phyloP scores from a whole-genome alignment of 2,797 vertebrate genomes.

The Enteromius thamalakanensis region DNA sequence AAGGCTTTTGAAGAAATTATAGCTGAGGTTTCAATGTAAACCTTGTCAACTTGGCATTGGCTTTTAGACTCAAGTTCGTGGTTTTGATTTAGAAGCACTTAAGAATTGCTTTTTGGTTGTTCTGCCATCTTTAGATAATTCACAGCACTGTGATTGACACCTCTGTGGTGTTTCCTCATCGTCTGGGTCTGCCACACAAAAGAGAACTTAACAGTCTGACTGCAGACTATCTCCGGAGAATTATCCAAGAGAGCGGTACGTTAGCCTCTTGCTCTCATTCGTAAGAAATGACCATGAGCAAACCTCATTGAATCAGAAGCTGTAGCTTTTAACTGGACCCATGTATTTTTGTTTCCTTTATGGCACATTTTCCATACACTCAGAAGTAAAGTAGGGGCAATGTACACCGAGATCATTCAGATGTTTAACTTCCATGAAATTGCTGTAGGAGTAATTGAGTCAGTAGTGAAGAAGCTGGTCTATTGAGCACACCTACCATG shows the following conservation, averaged over 20 bases:
- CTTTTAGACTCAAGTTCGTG: not conserved
- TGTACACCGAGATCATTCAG: not conserved
- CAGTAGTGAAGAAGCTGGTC: not conserved
- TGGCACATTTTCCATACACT: not conserved
- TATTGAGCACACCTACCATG: not conserved
- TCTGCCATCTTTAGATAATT: slow-evolving; percentile 74
- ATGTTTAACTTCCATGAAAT: slow-evolving; percentile 13
- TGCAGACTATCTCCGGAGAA: slow-evolving; percentile 79
- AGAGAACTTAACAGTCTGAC: slow-evolving; percentile 77
- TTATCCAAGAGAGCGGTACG: slow-evolving; percentile 85
- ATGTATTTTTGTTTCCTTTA: not conserved
- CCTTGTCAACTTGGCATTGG: not conserved
- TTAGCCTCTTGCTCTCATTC: slow-evolving; percentile 43
- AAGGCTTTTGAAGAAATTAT: not conserved
- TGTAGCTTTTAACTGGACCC: not conserved
- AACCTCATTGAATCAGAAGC: slow-evolving; percentile 18
- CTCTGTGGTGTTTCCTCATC: slow-evolving; percentile 81
- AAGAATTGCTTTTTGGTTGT: slow-evolving; percentile 17
- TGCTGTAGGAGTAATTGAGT: not conserved
- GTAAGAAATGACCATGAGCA: slow-evolving; percentile 24
- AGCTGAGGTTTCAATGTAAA: not conserved
- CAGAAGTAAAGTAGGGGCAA: not conserved
- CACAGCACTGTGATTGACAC: slow-evolving; percentile 80
- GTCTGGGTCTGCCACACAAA: slow-evolving; percentile 81
- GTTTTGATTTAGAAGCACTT: not conserved